phyloP scores from a whole-genome alignment of 2,113 vertebrate species.

The Grallaria varia region DNA sequence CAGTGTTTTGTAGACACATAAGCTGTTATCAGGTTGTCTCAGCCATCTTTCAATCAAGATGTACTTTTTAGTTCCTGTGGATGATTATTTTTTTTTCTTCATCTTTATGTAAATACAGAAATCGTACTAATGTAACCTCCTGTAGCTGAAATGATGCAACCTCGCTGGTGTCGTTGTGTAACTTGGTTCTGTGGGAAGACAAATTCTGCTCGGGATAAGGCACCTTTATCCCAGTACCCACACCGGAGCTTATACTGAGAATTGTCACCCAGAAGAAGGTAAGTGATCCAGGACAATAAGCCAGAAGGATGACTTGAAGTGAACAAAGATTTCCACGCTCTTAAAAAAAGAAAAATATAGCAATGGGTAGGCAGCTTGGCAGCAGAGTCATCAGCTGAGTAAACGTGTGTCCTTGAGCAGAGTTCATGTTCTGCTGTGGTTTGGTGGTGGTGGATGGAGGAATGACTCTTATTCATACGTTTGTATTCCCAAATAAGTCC shows the following conservation, averaged over 20 bases:
- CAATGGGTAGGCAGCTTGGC: constrained; percentile 45
- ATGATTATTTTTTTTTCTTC: constrained; percentile 29
- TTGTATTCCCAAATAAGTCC: not conserved
- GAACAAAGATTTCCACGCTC: constrained; percentile 37
- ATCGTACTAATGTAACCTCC: constrained; percentile 53
- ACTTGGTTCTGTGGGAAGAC: constrained; percentile 15
- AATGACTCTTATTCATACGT: constrained; percentile 11
- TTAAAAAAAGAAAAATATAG: constrained; percentile 13
- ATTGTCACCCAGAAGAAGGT: not conserved
- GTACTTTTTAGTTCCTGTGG: constrained; percentile 55
- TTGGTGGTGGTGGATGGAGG: constrained; percentile 33
- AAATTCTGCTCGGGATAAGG: not conserved
- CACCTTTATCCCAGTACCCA: not conserved
- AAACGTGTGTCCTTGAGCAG: constrained; percentile 48
- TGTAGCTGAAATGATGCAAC: constrained; percentile 26
- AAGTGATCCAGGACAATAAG: not conserved
- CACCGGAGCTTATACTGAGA: not conserved
- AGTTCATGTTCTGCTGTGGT: constrained; percentile 56
- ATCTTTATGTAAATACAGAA: constrained; percentile 60
- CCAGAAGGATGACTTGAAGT: constrained; percentile 36
- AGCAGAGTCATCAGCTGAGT: constrained; percentile 42
- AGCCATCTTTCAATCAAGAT: constrained; percentile 65
- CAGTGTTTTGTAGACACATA: constrained; percentile 49
- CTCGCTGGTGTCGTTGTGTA: not conserved
- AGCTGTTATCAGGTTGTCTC: constrained; percentile 62